Evolutionary conservation across 1,140 invertebrate genomes (phyloP), one percentile per base, ranked within the genome.

Genomic region (Schlechtendalia chinensis): DNA sequence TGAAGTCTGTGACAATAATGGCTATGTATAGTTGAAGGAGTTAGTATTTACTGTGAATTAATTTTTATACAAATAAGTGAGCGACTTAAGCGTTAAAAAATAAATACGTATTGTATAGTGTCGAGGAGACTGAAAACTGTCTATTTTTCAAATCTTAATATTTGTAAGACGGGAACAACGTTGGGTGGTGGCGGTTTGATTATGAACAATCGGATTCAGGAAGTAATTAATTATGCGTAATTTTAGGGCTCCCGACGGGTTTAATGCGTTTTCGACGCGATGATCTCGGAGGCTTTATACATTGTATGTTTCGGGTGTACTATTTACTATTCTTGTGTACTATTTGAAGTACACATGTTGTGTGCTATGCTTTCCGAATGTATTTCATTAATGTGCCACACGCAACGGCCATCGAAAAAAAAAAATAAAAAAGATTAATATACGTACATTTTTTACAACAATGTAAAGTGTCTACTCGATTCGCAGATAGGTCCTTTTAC

Each of bases 221-320:
- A 75, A 75, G 32, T 75, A 50, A 45, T 75, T 75, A 54, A 22
- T 75, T 75, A 75, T 45, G 56, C 72, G 54, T 75, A 75, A 56
- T 75, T 75, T 75, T 58, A 32, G 27, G 59, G 22, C 27, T 72
- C 17, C 0, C 69, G 8, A 72, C 47, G 69, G 54, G 53, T 72
- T 72, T 54, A n/a, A 22, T 54, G 17, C 24, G 16, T 29, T 19
- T 72, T 54, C 19, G 17, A 72, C 53, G 47, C 29, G 19, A 72
- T 72, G n/a, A 53, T 54, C 69, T 72, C 53, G 47, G 53, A 72
- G 54, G 24, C n/a, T 72, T 19, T 53, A 72, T 54, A 24, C 24
- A 24, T 29, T 72, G 27, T 72, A 72, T 24, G 50, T 72, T 72
- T 54, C 50, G 24, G 50, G 24, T 5, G 69, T n/a, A n/a, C n/a